A percentile compares a stretch with the other conserved stretches of the same genome.
phyloP scores from a whole-genome alignment of 2,113 vertebrate genomes.

The Stegostoma tigrinum region DNA sequence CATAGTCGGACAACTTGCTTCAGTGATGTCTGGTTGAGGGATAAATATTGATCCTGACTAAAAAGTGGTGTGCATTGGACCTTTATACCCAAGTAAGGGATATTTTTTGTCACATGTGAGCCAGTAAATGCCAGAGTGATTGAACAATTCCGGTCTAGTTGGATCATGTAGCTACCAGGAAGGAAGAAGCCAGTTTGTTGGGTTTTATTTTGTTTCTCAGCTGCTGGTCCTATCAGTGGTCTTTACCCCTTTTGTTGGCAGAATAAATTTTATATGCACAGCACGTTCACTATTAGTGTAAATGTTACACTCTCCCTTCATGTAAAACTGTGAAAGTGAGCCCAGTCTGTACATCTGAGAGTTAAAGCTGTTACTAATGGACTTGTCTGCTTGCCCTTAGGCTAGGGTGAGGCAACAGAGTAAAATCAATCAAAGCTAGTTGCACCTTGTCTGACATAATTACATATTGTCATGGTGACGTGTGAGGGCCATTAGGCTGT shows the following conservation, averaged over 20 bases:
- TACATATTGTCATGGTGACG: not conserved
- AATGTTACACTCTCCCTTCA: not conserved
- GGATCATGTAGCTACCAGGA: not conserved
- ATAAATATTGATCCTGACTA: not conserved
- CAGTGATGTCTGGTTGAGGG: not conserved
- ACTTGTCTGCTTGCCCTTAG: not conserved
- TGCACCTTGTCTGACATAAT: not conserved
- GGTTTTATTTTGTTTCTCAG: not conserved
- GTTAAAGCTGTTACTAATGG: not conserved
- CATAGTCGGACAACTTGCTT: not conserved
- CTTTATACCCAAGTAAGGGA: not conserved
- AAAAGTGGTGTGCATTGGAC: not conserved
- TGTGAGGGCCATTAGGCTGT: not conserved
- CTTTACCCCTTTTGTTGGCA: not conserved
- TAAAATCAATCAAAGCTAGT: not conserved
- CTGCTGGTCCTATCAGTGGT: not conserved
- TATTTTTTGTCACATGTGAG: not conserved
- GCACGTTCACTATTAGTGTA: not conserved
- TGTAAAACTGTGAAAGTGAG: not conserved
- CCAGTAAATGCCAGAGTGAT: not conserved
- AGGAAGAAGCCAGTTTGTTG: not conserved
- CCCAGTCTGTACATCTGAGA: not conserved
- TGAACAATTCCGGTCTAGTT: not conserved
- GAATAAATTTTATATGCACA: not conserved
- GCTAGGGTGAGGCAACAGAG: not conserved